Conservation (phyloP, 2,888 invertebrate species). For the Pachydiplax longipennis region DNA sequence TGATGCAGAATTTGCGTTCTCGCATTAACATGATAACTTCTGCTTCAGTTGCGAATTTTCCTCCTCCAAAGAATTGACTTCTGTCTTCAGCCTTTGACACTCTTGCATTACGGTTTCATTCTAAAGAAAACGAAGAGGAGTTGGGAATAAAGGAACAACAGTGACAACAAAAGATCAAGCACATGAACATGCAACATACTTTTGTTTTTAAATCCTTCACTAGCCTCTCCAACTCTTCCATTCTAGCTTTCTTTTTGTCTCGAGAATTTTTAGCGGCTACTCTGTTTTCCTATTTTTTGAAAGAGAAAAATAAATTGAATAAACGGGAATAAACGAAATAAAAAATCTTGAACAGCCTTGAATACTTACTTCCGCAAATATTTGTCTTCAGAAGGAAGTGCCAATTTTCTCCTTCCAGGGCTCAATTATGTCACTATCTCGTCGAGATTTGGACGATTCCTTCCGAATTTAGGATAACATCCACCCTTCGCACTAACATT, state of each 20-base stretch:
- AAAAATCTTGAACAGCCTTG: no score
- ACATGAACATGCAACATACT: slow-evolving; percentile 51
- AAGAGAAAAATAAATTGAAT: slow-evolving; percentile 53
- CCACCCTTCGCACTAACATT: not conserved
- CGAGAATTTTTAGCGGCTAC: slow-evolving; percentile 97
- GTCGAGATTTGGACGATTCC: not conserved
- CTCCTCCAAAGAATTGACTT: slow-evolving; percentile 72
- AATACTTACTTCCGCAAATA: not conserved
- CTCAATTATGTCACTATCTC: not conserved
- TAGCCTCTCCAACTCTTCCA: slow-evolving; percentile 83
- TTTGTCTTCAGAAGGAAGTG: not conserved
- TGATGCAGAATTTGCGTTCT: slow-evolving; percentile 56
- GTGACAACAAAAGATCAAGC: not conserved
- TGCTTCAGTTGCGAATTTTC: slow-evolving; percentile 71
- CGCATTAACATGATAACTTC: slow-evolving; percentile 58
- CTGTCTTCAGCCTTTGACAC: slow-evolving; percentile 70
- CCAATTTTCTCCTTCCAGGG: not conserved
- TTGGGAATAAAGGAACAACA: not conserved
- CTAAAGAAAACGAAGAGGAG: slow-evolving; percentile 49
- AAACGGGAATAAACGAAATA: not conserved
- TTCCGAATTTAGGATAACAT: not conserved
- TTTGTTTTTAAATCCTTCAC: slow-evolving; percentile 59
- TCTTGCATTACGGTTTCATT: slow-evolving; percentile 72
- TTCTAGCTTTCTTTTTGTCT: slow-evolving; percentile 92
- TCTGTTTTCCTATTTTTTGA: slow-evolving; percentile 92